Percentiles rank a stretch among this genome's conserved stretches.
These are phyloP conservation scores for Apis cerana DNA, from an alignment of 1,140 invertebrate species.

Conservation along the genomic window DNA sequence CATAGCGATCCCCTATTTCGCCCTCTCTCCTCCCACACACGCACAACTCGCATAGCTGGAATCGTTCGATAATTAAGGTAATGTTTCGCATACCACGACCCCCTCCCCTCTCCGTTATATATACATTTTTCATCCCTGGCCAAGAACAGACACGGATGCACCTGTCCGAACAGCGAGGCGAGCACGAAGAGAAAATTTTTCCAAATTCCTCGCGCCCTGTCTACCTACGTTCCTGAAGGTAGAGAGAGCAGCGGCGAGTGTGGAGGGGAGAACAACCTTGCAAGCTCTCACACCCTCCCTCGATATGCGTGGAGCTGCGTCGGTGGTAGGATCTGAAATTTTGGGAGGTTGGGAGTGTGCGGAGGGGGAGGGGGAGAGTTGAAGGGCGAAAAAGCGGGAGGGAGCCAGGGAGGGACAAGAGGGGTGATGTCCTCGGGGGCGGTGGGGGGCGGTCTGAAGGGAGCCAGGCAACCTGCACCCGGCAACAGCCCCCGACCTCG, in stretches of 20 bases:
- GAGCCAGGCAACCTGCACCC: slow-evolving; percentile 75
- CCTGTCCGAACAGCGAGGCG: neutral
- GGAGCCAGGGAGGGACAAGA: slow-evolving; percentile 40
- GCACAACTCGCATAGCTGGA: neutral
- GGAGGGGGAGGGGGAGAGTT: slow-evolving; percentile 66
- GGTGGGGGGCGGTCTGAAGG: slow-evolving; percentile 51
- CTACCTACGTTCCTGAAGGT: slow-evolving; percentile 69
- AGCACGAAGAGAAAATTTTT: slow-evolving; percentile 37
- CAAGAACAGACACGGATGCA: slow-evolving; percentile 12
- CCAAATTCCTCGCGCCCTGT: slow-evolving; percentile 21
- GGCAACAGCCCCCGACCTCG: slow-evolving; percentile 78
- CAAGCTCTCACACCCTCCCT: slow-evolving; percentile 79
- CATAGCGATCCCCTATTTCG: neutral
- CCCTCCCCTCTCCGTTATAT: no score
- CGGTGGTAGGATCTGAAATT: slow-evolving; percentile 67
- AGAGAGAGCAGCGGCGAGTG: slow-evolving; percentile 45
- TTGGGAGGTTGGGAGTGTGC: slow-evolving; percentile 65
- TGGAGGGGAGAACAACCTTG: slow-evolving; percentile 73
- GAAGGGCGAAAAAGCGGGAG: slow-evolving; percentile 66
- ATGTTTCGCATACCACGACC: slow-evolving; percentile 16
- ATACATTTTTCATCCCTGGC: neutral
- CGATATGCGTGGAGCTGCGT: slow-evolving; percentile 74
- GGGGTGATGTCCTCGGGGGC: slow-evolving; percentile 52
- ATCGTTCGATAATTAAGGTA: slow-evolving; percentile 42
- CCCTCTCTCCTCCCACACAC: neutral